These are phyloP conservation scores for Andrena cerasifolii DNA, from an alignment of 1,140 invertebrate species.

Conservation along the genomic window DNA sequence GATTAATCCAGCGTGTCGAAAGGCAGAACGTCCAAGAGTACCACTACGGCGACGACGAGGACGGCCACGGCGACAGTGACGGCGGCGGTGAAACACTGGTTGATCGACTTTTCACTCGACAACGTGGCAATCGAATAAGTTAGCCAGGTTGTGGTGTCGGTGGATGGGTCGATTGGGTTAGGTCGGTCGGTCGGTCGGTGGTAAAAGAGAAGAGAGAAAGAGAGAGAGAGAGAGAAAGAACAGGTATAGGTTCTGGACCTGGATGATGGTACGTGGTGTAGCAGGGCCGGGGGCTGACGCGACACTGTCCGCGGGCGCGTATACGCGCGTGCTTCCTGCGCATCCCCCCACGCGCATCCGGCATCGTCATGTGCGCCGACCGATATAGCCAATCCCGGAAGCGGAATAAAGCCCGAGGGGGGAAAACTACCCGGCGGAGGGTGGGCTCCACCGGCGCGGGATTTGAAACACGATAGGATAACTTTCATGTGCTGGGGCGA, in stretches of 20 bases:
- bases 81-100: slow-evolving; percentile 52
- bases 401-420: slow-evolving; percentile 29
- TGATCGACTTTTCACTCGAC: slow-evolving; percentile 63
- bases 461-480: slow-evolving; percentile 37
- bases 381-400: slow-evolving; percentile 55
- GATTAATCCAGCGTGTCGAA: slow-evolving; percentile 50
- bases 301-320: slow-evolving; percentile 77
- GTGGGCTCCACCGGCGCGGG: slow-evolving; percentile 31
- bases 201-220: slow-evolving; percentile 52
- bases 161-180: slow-evolving; percentile 56
- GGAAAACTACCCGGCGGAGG: slow-evolving; percentile 4
- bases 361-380: slow-evolving; percentile 59
- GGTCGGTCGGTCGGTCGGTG: slow-evolving; percentile 56
- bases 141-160: slow-evolving; percentile 49
- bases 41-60: slow-evolving; percentile 41
- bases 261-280: slow-evolving; percentile 79
- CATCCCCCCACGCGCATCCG: slow-evolving; percentile 68
- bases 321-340: slow-evolving; percentile 69
- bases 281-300: slow-evolving; percentile 81
- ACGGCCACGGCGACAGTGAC: slow-evolving; percentile 16
- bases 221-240: slow-evolving; percentile 68
- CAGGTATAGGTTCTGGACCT: slow-evolving; percentile 79
- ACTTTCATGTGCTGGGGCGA: neutral
- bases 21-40: slow-evolving; percentile 43
- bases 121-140: slow-evolving; percentile 60